A percentile compares a stretch with the other conserved stretches of the same genome.
Conservation (phyloP, 2,113 vertebrate genomes). For the Nerophis lumbriciformis region DNA sequence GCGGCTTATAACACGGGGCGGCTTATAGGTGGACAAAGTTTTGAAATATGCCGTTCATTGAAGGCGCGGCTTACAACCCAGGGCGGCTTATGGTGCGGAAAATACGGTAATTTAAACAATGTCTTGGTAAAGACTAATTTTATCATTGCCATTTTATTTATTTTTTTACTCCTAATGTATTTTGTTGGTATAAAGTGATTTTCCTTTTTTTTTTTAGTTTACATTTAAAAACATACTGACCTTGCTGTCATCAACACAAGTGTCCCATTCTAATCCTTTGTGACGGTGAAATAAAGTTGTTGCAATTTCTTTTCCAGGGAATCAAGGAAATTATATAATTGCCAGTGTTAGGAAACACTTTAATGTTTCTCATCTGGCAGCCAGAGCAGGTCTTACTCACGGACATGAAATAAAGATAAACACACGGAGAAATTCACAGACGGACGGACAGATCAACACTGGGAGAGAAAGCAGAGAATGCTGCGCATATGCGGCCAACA, state of each 20-base stretch:
- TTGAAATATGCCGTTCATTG: no score
- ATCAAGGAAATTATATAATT: constrained; percentile 35
- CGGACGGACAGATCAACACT: background rate
- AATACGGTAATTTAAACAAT: no score
- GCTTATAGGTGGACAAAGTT: no score
- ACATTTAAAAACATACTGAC: background rate
- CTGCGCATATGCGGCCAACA: background rate
- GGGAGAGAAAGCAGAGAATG: background rate
- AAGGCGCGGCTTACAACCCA: no score
- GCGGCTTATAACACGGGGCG: no score
- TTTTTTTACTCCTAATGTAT: no score
- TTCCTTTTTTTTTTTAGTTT: background rate
- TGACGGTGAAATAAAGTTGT: background rate
- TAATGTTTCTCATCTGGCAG: constrained; percentile 30
- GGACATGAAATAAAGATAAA: constrained; percentile 1
- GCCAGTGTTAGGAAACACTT: constrained; percentile 18
- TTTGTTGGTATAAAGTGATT: no score
- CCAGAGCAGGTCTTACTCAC: constrained; percentile 9
- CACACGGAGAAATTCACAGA: constrained; percentile 5
- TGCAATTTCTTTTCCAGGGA: constrained; percentile 19
- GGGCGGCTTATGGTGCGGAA: no score
- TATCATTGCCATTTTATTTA: no score
- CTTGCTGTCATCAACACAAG: background rate
- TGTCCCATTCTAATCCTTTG: background rate
- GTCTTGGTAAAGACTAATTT: no score